These are phyloP conservation scores for Dendrolimus punctatus DNA, from an alignment of 1,140 invertebrate genomes.

Conservation along the genomic window DNA sequence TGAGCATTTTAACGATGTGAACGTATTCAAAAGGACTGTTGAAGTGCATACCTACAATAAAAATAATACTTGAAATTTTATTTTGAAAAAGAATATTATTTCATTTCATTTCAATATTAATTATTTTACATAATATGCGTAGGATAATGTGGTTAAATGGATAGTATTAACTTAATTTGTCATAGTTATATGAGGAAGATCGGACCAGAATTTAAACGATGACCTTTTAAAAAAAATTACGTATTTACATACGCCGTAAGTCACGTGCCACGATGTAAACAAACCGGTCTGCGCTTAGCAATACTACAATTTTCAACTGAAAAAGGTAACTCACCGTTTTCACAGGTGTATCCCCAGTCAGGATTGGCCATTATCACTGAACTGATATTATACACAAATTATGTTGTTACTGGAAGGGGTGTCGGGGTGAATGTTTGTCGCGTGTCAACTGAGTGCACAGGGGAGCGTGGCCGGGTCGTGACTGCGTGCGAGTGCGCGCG, in stretches of 20 bases:
- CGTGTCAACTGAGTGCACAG: slow-evolving; percentile 45
- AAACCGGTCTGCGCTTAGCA: slow-evolving; percentile 48
- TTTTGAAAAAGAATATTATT: no score
- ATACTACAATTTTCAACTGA: slow-evolving; percentile 20
- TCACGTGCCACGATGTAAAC: slow-evolving; percentile 65
- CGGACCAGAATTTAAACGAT: no score
- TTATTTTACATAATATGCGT: no score
- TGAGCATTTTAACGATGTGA: no score
- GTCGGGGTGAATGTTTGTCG: slow-evolving; percentile 17
- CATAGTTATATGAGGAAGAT: no score
- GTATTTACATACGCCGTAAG: slow-evolving; percentile 19
- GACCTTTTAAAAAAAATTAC: slow-evolving; percentile 21
- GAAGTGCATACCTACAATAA: no score
- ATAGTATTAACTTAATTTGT: no score
- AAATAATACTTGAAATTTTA: no score
- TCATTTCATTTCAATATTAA: no score
- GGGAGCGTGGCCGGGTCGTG: slow-evolving; percentile 46
- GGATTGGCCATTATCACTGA: slow-evolving; percentile 42
- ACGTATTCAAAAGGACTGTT: no score
- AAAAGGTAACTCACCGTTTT: slow-evolving; percentile 61
- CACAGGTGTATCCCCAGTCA: slow-evolving; percentile 68
- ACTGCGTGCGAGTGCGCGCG: slow-evolving; percentile 54
- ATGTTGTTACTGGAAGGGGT: background rate
- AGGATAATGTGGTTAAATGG: no score
- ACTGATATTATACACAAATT: slow-evolving; percentile 20